Conservation (phyloP, 2,888 invertebrate genomes). For the Epistrophe eligans region DNA sequence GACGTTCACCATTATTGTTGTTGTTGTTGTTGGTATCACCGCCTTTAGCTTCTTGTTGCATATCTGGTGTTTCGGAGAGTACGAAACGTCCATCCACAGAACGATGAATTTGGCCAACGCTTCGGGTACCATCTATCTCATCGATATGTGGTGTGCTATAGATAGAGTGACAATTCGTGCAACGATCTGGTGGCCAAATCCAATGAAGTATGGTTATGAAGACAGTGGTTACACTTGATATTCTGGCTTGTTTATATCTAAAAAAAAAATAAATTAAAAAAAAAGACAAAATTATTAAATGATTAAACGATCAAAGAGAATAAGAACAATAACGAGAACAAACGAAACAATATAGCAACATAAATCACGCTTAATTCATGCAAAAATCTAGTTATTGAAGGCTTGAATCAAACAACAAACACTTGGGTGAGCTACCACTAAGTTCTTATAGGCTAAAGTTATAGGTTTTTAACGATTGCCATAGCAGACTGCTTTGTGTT, state of each 20-base stretch:
- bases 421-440: no score
- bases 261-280: conserved; percentile 3
- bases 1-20: conserved; percentile 79
- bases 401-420: no score
- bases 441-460: no score
- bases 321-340: conserved; percentile 3
- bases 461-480: no score
- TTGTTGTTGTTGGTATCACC: conserved; percentile 2
- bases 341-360: conserved; percentile 33
- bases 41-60: conserved; percentile 18
- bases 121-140: conserved; percentile 82
- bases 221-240: conserved; percentile 93
- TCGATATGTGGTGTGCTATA: conserved; percentile 83
- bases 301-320: neutral
- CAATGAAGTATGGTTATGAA: conserved; percentile 89
- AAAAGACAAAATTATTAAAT: conserved; percentile 12
- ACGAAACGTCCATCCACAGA: conserved; percentile 91
- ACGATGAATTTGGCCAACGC: conserved; percentile 88
- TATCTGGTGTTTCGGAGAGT: conserved; percentile 82
- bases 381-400: neutral
- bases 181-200: conserved; percentile 91
- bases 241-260: conserved; percentile 96
- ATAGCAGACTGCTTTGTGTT: no score
- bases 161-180: conserved; percentile 85
- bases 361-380: conserved; percentile 54